These are phyloP conservation scores for Eristalis tenax DNA, from an alignment of 2,888 invertebrate species.

Conservation along the genomic window DNA sequence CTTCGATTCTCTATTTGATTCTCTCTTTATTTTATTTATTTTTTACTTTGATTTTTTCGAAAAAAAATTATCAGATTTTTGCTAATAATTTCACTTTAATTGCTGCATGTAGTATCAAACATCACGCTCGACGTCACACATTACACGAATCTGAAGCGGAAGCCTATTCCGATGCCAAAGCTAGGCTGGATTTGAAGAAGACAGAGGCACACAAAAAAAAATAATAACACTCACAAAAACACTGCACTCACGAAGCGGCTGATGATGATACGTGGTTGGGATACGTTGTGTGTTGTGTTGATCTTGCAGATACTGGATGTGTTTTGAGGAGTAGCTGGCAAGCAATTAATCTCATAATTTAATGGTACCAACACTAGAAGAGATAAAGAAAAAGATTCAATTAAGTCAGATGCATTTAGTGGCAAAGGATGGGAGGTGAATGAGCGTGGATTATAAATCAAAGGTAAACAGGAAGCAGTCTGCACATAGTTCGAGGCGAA, in stretches of 20 bases:
- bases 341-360: conserved; percentile 58
- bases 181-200: neutral
- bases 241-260: neutral
- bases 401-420: conserved; percentile 25
- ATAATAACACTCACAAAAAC: neutral
- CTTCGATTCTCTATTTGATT: conserved; percentile 45
- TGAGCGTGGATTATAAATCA: conserved; percentile 17
- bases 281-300: conserved; percentile 13
- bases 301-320: conserved; percentile 16
- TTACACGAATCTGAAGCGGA: neutral
- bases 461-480: conserved; percentile 40
- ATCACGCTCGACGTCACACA: conserved; percentile 37
- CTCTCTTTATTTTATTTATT: conserved; percentile 1
- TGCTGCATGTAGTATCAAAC: conserved; percentile 46
- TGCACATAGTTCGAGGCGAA: conserved; percentile 20
- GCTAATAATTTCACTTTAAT: conserved; percentile 69
- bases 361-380: conserved; percentile 50
- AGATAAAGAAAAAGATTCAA: conserved; percentile 38
- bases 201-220: neutral
- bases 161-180: neutral
- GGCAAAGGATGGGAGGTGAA: neutral
- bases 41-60: neutral
- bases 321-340: conserved; percentile 36
- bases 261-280: neutral
- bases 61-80: conserved; percentile 6